A percentile compares a stretch with the other conserved stretches of the same genome.
phyloP scores from a whole-genome alignment of 2,888 invertebrate genomes.

The Altica lythri region DNA sequence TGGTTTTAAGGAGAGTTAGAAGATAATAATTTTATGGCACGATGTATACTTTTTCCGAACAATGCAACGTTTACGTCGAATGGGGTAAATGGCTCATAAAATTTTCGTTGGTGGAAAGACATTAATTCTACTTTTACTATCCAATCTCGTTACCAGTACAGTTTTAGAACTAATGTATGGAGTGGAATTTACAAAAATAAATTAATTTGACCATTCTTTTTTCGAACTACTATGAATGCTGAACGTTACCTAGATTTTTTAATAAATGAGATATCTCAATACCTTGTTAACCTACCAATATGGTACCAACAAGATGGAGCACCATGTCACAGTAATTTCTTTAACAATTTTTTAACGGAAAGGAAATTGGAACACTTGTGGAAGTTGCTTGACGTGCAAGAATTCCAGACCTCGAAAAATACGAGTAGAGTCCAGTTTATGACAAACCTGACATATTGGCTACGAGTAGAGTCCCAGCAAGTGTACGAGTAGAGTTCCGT shows the following conservation, averaged over 20 bases:
- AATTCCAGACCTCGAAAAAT: neutral
- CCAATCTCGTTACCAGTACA: neutral
- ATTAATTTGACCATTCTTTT: neutral
- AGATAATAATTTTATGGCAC: neutral
- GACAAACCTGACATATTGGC: no score
- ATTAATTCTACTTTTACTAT: neutral
- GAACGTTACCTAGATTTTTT: no score
- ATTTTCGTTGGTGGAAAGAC: neutral
- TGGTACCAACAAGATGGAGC: neutral
- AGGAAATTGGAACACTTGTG: neutral
- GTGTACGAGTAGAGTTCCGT: no score
- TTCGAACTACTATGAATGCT: neutral
- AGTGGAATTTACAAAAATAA: neutral
- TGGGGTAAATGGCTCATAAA: neutral
- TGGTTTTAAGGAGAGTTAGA: neutral
- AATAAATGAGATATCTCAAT: no score
- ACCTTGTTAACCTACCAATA: neutral
- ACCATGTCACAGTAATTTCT: neutral
- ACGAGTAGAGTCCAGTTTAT: no score
- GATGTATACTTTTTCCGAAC: neutral
- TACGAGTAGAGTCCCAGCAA: no score
- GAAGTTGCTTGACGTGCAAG: neutral
- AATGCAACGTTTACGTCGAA: neutral
- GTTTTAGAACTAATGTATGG: neutral
- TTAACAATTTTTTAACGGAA: neutral